A percentile compares a stretch with the other conserved stretches of the same genome.
These are phyloP conservation scores for Plebejus melissa DNA, from an alignment of 2,888 invertebrate species.

Conservation along the genomic window DNA sequence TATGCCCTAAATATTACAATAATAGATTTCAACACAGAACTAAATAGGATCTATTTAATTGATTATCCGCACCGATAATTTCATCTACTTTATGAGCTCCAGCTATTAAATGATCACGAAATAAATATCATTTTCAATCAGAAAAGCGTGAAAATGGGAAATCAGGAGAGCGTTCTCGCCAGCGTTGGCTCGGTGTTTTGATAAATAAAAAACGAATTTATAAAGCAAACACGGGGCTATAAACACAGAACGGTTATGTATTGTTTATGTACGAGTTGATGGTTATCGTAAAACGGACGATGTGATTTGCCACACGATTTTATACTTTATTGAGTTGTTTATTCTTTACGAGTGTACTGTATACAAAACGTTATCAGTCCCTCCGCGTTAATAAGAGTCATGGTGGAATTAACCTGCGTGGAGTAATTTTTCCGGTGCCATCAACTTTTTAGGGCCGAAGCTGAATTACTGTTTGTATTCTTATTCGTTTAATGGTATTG, in stretches of 20 bases:
- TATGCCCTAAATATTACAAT: too few species aligned
- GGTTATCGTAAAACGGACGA: conserved; percentile 38
- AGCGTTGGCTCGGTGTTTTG: conserved; percentile 16
- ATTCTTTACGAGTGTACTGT: conserved; percentile 29
- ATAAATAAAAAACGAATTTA: conserved; percentile 27
- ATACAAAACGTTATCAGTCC: conserved; percentile 31
- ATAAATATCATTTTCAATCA: conserved; percentile 14
- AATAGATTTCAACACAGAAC: too few species aligned
- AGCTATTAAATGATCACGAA: neutral
- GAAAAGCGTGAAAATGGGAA: conserved; percentile 18
- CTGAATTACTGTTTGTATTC: neutral
- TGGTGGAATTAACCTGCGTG: conserved; percentile 25
- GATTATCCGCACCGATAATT: neutral
- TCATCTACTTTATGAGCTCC: neutral
- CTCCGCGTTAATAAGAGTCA: conserved; percentile 29
- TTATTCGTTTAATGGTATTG: neutral
- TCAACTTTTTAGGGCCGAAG: neutral
- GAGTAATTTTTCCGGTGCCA: conserved; percentile 5
- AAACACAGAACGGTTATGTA: conserved; percentile 34
- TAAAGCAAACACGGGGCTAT: conserved; percentile 26
- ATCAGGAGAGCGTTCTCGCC: conserved; percentile 15
- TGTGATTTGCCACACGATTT: conserved; percentile 39
- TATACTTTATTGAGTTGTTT: conserved; percentile 34
- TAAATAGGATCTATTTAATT: neutral
- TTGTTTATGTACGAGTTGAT: conserved; percentile 40